These are phyloP conservation scores for Octopus sinensis DNA, from an alignment of 1,140 invertebrate genomes.

Conservation along the genomic window DNA sequence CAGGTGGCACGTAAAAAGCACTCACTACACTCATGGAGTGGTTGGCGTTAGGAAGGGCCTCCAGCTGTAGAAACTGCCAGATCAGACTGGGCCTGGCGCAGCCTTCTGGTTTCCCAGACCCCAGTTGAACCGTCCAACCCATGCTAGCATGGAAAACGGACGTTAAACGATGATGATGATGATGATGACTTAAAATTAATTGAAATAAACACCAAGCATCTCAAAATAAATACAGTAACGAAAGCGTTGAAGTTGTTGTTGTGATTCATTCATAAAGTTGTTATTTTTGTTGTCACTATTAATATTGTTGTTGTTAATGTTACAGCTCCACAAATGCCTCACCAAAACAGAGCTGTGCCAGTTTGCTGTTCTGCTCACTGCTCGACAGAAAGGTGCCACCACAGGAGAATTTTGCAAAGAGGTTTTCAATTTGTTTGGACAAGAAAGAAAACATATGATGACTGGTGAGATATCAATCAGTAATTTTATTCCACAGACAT, in stretches of 20 bases:
- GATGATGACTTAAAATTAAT: background rate
- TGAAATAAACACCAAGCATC: background rate
- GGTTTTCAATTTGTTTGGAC: conserved; percentile 53
- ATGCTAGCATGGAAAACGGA: too few relatives aligned
- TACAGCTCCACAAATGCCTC: conserved; percentile 54
- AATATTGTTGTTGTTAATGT: conserved; percentile 20
- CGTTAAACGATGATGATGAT: too few relatives aligned
- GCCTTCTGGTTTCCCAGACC: too few relatives aligned
- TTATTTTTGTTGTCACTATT: background rate
- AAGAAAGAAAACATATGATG: conserved; percentile 52
- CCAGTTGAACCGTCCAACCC: too few relatives aligned
- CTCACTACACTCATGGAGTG: too few relatives aligned
- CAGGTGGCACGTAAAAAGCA: too few relatives aligned
- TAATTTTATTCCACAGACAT: too few relatives aligned
- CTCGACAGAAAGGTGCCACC: conserved; percentile 40
- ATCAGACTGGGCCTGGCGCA: too few relatives aligned
- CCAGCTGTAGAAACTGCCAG: too few relatives aligned
- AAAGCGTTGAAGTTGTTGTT: conserved; percentile 14
- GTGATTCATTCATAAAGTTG: background rate
- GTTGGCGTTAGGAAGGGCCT: too few relatives aligned
- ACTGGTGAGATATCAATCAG: conserved; percentile 34
- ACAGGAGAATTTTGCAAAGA: conserved; percentile 51
- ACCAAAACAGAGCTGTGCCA: conserved; percentile 49
- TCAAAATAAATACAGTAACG: conserved; percentile 12
- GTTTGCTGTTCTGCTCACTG: conserved; percentile 49